Percentiles rank a stretch among this genome's conserved stretches.
These are phyloP conservation scores for Pediacus dermestoides DNA, from an alignment of 2,888 invertebrate genomes.

Conservation along the genomic window DNA sequence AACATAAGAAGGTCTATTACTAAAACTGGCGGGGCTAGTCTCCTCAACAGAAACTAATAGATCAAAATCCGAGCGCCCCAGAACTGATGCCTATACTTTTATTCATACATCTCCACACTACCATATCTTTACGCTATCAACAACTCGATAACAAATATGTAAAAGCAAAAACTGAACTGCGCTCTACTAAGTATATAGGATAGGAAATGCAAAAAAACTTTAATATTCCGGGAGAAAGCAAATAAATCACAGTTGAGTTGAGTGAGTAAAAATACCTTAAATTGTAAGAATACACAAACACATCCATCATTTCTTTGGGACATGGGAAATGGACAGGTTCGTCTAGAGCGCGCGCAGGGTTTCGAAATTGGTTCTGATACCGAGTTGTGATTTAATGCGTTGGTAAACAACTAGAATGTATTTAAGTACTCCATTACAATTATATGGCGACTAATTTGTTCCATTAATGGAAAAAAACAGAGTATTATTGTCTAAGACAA, in stretches of 20 bases:
- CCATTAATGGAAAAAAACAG: neutral
- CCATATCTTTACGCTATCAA: constrained; percentile 20
- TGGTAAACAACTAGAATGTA: constrained; percentile 21
- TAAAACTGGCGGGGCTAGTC: constrained; percentile 21
- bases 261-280: constrained; percentile 35
- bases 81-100: too few species aligned
- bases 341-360: constrained; percentile 1
- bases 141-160: constrained; percentile 19
- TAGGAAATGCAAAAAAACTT: constrained; percentile 25
- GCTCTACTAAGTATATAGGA: constrained; percentile 4
- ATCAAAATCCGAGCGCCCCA: constrained; percentile 32
- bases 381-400: constrained; percentile 25
- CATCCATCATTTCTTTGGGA: constrained; percentile 35
- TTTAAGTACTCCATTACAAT: constrained; percentile 1
- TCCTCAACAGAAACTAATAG: constrained; percentile 34
- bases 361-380: constrained; percentile 3
- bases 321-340: constrained; percentile 35
- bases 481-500: too few species aligned
- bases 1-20: constrained; percentile 25
- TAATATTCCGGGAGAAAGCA: constrained; percentile 31
- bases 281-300: constrained; percentile 38
- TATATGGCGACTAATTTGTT: constrained; percentile 2
- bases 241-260: constrained; percentile 32
- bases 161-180: constrained; percentile 22
- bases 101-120: constrained; percentile 24